A percentile compares a stretch with the other conserved stretches of the same genome.
phyloP scores from a whole-genome alignment of 2,113 vertebrate genomes.

The Hydropotes inermis region DNA sequence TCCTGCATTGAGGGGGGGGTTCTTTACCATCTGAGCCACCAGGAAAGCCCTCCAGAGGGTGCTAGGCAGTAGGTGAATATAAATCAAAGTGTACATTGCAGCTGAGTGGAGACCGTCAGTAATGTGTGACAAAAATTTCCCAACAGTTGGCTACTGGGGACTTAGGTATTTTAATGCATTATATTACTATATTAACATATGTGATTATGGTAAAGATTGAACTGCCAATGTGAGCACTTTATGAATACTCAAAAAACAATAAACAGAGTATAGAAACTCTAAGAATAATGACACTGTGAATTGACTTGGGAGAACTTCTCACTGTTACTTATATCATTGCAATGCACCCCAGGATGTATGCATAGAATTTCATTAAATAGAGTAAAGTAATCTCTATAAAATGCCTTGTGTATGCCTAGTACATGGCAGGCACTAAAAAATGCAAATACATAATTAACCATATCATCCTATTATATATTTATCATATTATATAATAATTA shows the following conservation, averaged over 20 bases:
- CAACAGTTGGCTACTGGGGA: background rate
- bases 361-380: background rate
- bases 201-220: background rate
- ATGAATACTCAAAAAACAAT: background rate
- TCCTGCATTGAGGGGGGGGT: background rate
- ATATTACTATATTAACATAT: background rate
- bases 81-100: background rate
- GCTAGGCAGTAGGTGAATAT: background rate
- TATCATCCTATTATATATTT: background rate
- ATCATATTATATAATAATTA: background rate
- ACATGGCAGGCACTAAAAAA: background rate
- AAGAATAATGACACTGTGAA: background rate
- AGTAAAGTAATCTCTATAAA: slow-evolving; percentile 20
- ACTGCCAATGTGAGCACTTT: background rate
- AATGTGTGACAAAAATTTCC: background rate
- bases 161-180: background rate
- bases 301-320: background rate
- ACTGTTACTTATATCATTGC: background rate
- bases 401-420: background rate
- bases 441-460: background rate
- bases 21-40: background rate
- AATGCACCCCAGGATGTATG: background rate
- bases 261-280: background rate
- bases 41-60: background rate
- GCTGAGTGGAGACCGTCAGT: background rate